Base-by-base conservation (phyloP, 2,113 vertebrate species). In the Perca flavescens region DNA sequence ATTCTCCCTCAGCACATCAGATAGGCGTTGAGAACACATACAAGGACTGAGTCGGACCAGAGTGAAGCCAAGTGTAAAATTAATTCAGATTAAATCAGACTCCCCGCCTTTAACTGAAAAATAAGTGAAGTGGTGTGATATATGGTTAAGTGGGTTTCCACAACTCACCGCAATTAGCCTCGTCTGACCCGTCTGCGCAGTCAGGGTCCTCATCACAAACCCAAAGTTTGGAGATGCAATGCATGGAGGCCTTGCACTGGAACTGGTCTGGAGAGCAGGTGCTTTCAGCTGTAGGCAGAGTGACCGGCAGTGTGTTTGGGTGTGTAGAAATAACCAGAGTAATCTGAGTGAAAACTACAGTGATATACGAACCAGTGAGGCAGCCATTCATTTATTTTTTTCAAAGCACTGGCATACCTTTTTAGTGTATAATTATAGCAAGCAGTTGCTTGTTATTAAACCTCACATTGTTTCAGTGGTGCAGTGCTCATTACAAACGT, bases 161-260 rank as follows among this genome's bases (percentile, higher is more conserved):
- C 52, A 68, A 95, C 98, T 98, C 93, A 99, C 98, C 98, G 62
- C 98, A 99, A 89, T 97, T 98, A 31, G 97, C 96, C 92, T 99
- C 98, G 36, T 99, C 98, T 1, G 98, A 99, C 22, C 98, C 98
- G 34, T 99, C 98, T 5, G 98, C 97, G 57, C 98, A 99, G 85
- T 99, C 98, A 0, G 98, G 97, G 82, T 99, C 98, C 88, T 99
- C 97, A 10, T 99, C 98, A 85, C 98, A 99, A 12, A 99, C 98
- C 98, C 98, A 99, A 64, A 99, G 94, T 86, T 98, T 99, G 88
- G 98, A 99, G 93, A 99, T 99, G 91, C 98, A 99, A 80, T 99
- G 98, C 82, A 99, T 99, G 36, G 98, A 98, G 25, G 97, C 97
- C 94, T 97, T 97, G 86, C 98, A 99, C 79, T 99, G 98, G 93